Evolutionary conservation across 2,888 invertebrate species (phyloP).

Genomic region (Micoletzkya japonica): DNA sequence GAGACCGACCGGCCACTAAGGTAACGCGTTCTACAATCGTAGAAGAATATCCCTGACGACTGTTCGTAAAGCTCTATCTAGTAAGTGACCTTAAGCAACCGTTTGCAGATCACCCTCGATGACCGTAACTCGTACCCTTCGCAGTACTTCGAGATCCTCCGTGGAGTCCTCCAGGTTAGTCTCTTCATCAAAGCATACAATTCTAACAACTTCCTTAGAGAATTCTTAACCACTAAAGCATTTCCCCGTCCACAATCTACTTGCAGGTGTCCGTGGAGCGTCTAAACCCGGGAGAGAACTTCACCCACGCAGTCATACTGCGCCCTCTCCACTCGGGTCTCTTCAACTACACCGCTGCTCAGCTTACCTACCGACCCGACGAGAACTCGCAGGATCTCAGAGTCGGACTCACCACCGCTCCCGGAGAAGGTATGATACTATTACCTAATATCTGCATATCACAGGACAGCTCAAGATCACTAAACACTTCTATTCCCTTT

Average conservation of each 20-base stretch:
- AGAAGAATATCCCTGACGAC: too few relatives aligned
- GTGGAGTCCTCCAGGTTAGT: slow-evolving; percentile 75
- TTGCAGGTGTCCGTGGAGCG: slow-evolving; percentile 73
- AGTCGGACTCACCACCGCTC: slow-evolving; percentile 79
- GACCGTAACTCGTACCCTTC: slow-evolving; percentile 86
- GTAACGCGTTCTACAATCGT: slow-evolving; percentile 14
- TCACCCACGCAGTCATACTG: slow-evolving; percentile 84
- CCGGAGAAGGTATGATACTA: slow-evolving; percentile 95
- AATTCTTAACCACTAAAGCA: neutral
- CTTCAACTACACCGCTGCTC: slow-evolving; percentile 93
- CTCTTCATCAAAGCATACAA: neutral
- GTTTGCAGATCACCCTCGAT: slow-evolving; percentile 80
- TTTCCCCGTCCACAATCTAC: too few relatives aligned
- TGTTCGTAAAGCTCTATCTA: neutral
- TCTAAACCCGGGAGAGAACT: slow-evolving; percentile 87
- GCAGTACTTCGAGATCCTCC: slow-evolving; percentile 85
- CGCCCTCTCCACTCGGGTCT: slow-evolving; percentile 86
- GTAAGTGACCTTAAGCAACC: neutral
- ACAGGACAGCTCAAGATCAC: too few relatives aligned
- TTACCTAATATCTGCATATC: too few relatives aligned
- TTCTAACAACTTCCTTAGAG: neutral
- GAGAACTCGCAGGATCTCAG: slow-evolving; percentile 71
- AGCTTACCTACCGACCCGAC: slow-evolving; percentile 79
- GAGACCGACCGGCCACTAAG: slow-evolving; percentile 68
- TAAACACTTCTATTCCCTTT: too few relatives aligned